Evolutionary conservation across 2,797 vertebrate genomes (phyloP).

Genomic region (Melanotaenia nigrans): DNA sequence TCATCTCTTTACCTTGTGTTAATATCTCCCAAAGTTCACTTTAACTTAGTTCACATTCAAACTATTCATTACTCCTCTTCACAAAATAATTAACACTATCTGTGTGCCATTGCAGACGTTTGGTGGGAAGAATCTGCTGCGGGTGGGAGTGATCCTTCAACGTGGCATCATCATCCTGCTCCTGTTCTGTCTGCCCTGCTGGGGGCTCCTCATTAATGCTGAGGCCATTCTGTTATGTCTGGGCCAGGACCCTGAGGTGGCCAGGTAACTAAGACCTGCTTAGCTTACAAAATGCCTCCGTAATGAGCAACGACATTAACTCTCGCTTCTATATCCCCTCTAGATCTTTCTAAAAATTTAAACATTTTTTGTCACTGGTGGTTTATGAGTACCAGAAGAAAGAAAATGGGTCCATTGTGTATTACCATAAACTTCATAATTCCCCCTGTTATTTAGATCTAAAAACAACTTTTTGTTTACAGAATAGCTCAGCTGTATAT

Average conservation of each 20-base stretch:
- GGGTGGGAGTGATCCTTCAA: slow-evolving; percentile 91
- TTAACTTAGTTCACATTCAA: not conserved
- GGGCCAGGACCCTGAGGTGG: slow-evolving; percentile 85
- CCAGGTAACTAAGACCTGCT: slow-evolving; percentile 79
- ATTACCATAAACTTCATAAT: not conserved
- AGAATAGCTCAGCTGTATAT: slow-evolving; percentile 94
- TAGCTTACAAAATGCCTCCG: not conserved
- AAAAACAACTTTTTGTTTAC: slow-evolving; percentile 36
- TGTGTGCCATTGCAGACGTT: slow-evolving; percentile 82
- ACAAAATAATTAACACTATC: slow-evolving; percentile 21
- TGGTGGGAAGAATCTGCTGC: slow-evolving; percentile 87
- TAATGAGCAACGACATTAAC: not conserved
- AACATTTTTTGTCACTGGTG: not conserved
- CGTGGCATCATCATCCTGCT: slow-evolving; percentile 85
- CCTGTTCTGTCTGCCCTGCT: slow-evolving; percentile 92
- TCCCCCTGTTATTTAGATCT: not conserved
- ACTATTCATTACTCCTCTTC: slow-evolving; percentile 11
- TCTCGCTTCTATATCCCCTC: not conserved
- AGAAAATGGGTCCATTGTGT: not conserved
- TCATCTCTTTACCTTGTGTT: not conserved
- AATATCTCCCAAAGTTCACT: not conserved
- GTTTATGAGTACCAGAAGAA: not conserved
- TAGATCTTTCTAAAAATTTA: not conserved
- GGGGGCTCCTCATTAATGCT: slow-evolving; percentile 90
- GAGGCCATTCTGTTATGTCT: slow-evolving; percentile 84